Conservation (phyloP, 2,113 vertebrate genomes). For the Pollachius pollachius region DNA sequence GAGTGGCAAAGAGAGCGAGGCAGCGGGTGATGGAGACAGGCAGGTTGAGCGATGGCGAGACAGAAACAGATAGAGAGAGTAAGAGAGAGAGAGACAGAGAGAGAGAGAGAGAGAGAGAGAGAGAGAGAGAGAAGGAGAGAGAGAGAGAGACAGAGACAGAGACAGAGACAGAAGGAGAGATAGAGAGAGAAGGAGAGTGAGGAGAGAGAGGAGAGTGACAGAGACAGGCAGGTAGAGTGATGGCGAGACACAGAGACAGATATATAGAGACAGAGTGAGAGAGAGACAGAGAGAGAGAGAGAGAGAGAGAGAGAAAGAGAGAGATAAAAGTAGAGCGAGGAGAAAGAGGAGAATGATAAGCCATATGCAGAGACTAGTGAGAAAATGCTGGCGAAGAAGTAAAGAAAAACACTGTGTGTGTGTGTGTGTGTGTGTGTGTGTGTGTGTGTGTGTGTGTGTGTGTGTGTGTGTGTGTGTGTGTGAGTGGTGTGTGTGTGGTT, state of each 20-base stretch:
- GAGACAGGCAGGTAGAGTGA: neutral
- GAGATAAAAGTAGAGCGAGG: conserved; percentile 9
- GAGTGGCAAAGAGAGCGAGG: too few species aligned
- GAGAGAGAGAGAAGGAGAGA: conserved; percentile 25
- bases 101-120: neutral
- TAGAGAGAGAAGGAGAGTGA: neutral
- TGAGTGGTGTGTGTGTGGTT: conserved; percentile 1
- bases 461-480: neutral
- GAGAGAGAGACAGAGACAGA: neutral
- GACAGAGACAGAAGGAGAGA: too few species aligned
- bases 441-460: neutral
- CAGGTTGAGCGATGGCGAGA: neutral
- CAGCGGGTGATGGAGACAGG: too few species aligned
- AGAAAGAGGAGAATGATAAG: neutral
- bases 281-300: conserved; percentile 37
- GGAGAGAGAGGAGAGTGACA: neutral
- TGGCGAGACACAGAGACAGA: neutral
- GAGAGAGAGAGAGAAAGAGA: conserved; percentile 22
- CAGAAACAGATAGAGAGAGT: neutral
- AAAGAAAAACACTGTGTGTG: conserved; percentile 32
- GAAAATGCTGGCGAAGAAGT: conserved; percentile 23
- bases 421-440: conserved; percentile 1
- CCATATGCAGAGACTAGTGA: neutral
- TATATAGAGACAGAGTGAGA: neutral
- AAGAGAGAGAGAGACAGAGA: conserved; percentile 8